Conservation (phyloP, 2,797 vertebrate species). For the Scarus forsteni region DNA sequence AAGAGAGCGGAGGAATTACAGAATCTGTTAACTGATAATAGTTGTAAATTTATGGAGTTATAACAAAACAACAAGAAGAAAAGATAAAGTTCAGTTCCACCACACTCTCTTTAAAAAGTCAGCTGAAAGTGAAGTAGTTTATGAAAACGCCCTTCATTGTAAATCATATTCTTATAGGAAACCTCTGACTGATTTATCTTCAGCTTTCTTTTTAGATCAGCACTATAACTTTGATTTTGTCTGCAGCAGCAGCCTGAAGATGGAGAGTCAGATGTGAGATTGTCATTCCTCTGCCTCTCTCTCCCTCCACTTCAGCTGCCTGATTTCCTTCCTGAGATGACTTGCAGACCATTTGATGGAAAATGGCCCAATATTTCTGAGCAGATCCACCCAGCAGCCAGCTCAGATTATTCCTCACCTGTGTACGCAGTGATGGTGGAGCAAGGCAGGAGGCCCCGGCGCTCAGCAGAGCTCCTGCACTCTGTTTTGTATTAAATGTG, state of each 20-base stretch:
- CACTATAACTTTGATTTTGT: slow-evolving; percentile 32
- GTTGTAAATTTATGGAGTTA: not conserved
- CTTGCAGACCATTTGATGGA: slow-evolving; percentile 61
- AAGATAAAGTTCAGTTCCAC: not conserved
- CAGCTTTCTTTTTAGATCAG: slow-evolving; percentile 19
- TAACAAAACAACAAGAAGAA: not conserved
- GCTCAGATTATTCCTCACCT: slow-evolving; percentile 66
- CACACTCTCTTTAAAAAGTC: not conserved
- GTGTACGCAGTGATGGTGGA: slow-evolving; percentile 55
- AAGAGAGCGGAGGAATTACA: too few species aligned
- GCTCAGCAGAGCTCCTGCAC: slow-evolving; percentile 53
- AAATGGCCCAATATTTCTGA: slow-evolving; percentile 56
- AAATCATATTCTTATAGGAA: slow-evolving; percentile 1
- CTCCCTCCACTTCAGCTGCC: slow-evolving; percentile 27
- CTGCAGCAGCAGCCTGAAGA: slow-evolving; percentile 25
- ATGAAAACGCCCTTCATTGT: slow-evolving; percentile 9
- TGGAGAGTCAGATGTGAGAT: slow-evolving; percentile 50
- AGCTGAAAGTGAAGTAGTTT: not conserved
- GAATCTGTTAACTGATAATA: too few species aligned
- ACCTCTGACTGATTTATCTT: slow-evolving; percentile 13
- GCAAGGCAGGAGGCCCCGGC: slow-evolving; percentile 48
- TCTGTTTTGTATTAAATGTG: slow-evolving; percentile 68
- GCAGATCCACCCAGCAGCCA: slow-evolving; percentile 59
- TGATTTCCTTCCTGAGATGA: slow-evolving; percentile 51
- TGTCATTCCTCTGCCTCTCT: slow-evolving; percentile 28